Base-by-base conservation (phyloP, 2,888 invertebrate species). In the Anarsia innoxiella region DNA sequence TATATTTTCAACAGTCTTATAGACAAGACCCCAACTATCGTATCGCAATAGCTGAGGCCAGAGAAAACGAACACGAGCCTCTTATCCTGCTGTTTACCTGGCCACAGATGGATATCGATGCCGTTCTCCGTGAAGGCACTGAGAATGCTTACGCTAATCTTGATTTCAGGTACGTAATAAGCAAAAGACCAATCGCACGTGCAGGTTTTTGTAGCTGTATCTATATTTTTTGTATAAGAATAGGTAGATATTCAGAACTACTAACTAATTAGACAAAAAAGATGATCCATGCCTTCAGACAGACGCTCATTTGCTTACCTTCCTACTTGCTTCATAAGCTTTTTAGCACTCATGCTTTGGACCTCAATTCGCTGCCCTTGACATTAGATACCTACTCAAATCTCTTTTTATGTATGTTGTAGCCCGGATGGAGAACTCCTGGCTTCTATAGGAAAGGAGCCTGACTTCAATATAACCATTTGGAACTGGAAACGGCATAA, bases 381-480 rank as follows among this genome's bases (percentile, higher is more conserved):
- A n/a, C n/a, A n/a, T n/a, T n/a, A n/a, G n/a, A n/a, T 28, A 15
- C 15, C 19, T 19, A 19, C 3, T 26, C 3, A 26, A 3, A 26
- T 3, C 4, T 31, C 2, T 15, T 15, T 27, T 13, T 30, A 10
- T 9, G n/a, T n/a, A n/a, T n/a, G n/a, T 71, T 76, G 9, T 62
- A 96, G 95, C 58, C 90, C 92, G 2, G 90, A 92, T 52, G 97
- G 96, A 0, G 88, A 90, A 37, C 69, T 95, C 29, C 70, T 97
- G 39, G 93, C 91, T 0, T 93, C 94, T 0, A 92, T 94, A 61
- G 95, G 95, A 1, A 92, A 91, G 5, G 90, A 92, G 42, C 96
- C 96, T 0, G 96, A 97, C 67, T 94, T 90, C 63, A 90, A 92
- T 66, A 84, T 96, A 23, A 96, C 96, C 0, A 89, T 97, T 40